A percentile compares a stretch with the other conserved stretches of the same genome.
Evolutionary conservation across 1,140 invertebrate species (phyloP).

Genomic region (Eueides isabella): DNA sequence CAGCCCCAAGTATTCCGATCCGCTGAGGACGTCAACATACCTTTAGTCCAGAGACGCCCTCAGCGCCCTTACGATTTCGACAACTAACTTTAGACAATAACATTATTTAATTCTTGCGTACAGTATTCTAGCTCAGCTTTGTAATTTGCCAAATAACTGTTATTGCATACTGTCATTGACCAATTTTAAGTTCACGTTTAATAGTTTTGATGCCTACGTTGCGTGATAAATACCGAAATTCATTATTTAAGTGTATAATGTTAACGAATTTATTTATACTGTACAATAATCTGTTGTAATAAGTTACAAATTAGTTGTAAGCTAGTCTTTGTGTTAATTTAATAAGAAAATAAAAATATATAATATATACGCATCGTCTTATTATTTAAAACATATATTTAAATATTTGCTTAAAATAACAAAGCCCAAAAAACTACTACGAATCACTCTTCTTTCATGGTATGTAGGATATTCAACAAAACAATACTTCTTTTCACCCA

Average conservation of each 20-base stretch:
- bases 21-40: slow-evolving; percentile 93
- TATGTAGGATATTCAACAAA: too few species aligned
- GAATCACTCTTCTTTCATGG: too few species aligned
- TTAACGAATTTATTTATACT: slow-evolving; percentile 72
- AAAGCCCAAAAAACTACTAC: too few species aligned
- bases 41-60: slow-evolving; percentile 86
- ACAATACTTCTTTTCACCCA: too few species aligned
- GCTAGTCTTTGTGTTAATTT: slow-evolving; percentile 74
- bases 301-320: slow-evolving; percentile 81
- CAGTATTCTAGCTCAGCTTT: slow-evolving; percentile 33
- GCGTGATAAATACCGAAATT: slow-evolving; percentile 9
- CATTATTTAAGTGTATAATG: slow-evolving; percentile 51
- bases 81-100: slow-evolving; percentile 52
- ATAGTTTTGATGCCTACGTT: slow-evolving; percentile 12
- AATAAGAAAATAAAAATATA: slow-evolving; percentile 50
- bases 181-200: slow-evolving; percentile 17
- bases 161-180: slow-evolving; percentile 14
- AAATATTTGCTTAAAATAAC: too few species aligned
- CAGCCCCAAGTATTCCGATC: slow-evolving; percentile 89
- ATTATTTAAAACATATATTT: not conserved
- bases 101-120: slow-evolving; percentile 21
- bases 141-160: slow-evolving; percentile 35
- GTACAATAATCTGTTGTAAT: slow-evolving; percentile 65
- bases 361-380: not conserved
- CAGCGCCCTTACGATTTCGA: slow-evolving; percentile 78